A percentile compares a stretch with the other conserved stretches of the same genome.
phyloP scores from a whole-genome alignment of 2,888 invertebrate genomes.

The Graphium colonna region DNA sequence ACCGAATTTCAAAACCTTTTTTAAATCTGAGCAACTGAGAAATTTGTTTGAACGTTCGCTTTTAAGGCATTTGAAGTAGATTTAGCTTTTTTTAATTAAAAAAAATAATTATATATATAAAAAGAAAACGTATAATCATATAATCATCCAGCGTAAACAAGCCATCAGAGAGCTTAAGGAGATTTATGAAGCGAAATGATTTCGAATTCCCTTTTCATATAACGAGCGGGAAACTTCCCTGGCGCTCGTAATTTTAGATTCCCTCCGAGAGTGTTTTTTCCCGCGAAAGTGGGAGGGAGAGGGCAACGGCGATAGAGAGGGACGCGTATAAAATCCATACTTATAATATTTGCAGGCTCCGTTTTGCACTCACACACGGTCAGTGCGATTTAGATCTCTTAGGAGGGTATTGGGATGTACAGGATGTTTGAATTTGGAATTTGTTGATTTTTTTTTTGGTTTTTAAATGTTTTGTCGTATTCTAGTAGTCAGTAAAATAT shows the following conservation, averaged over 20 bases:
- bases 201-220: conserved; percentile 67
- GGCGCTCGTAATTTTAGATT: conserved; percentile 69
- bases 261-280: conserved; percentile 69
- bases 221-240: conserved; percentile 48
- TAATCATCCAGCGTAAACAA: conserved; percentile 36
- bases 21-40: too few species aligned
- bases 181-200: conserved; percentile 66
- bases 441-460: too few species aligned
- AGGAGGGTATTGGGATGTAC: conserved; percentile 65
- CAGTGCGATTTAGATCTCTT: conserved; percentile 66
- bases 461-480: too few species aligned
- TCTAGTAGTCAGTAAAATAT: too few species aligned
- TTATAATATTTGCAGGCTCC: conserved; percentile 79
- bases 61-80: too few species aligned
- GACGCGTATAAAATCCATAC: conserved; percentile 75
- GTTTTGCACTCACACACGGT: conserved; percentile 59
- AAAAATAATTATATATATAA: too few species aligned
- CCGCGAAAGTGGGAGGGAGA: conserved; percentile 53
- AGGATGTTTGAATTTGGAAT: conserved; percentile 37
- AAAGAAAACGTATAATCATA: too few species aligned
- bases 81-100: too few species aligned
- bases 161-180: conserved; percentile 36
- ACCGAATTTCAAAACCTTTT: too few species aligned
- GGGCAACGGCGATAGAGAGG: conserved; percentile 42
- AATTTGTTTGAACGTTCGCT: too few species aligned